Evolutionary conservation across 1,140 invertebrate species (phyloP).

Genomic region (Bursaphelenchus mucronatus): DNA sequence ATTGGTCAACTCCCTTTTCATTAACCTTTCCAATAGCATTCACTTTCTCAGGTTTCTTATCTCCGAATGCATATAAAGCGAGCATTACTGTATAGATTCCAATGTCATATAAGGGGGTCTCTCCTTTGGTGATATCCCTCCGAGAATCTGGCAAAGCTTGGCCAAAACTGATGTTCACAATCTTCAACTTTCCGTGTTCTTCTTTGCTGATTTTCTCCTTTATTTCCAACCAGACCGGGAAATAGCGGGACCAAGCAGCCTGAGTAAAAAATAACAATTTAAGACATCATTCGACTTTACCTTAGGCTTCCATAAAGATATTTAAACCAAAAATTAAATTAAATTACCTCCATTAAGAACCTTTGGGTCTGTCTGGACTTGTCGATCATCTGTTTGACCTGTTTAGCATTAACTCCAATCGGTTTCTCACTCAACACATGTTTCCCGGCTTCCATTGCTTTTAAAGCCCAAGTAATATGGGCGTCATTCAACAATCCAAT

Average conservation of each 20-base stretch:
- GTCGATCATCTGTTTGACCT: constrained; percentile 33
- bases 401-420: constrained; percentile 70
- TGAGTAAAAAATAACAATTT: constrained; percentile 2
- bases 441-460: constrained; percentile 70
- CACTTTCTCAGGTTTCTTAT: background rate
- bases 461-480: constrained; percentile 20
- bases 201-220: too few relatives aligned
- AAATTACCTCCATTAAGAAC: constrained; percentile 35
- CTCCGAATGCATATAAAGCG: constrained; percentile 1
- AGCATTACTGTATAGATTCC: constrained; percentile 4
- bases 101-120: constrained; percentile 1
- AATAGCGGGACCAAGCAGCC: constrained; percentile 27
- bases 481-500: constrained; percentile 28
- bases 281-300: background rate
- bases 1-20: background rate
- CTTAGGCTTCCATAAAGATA: too few relatives aligned
- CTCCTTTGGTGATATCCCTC: background rate
- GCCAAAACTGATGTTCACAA: too few relatives aligned
- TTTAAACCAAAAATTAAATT: background rate
- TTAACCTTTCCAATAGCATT: background rate
- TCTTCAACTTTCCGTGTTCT: too few relatives aligned
- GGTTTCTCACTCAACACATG: constrained; percentile 80
- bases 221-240: constrained; percentile 10
- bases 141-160: background rate
- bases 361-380: constrained; percentile 22